Conservation (phyloP, 35 echinoderm and acorn worm species). For the Lytechinus pictus region DNA sequence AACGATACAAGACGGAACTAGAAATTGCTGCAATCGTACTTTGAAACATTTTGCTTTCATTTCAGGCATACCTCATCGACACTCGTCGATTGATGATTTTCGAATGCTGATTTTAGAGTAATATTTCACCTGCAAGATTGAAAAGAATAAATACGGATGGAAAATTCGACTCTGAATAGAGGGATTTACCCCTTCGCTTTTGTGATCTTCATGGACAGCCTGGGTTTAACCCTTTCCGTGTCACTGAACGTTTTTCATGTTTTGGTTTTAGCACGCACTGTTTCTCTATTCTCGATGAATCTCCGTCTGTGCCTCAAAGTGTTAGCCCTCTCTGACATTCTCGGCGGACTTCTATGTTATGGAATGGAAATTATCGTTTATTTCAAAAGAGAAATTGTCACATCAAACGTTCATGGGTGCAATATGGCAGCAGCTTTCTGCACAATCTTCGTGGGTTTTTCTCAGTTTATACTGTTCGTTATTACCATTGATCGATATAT, state of each 20-base stretch:
- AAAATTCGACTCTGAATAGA: not conserved
- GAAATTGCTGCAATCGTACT: too few species aligned
- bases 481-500: not conserved
- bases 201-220: not conserved
- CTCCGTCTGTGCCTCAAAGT: not conserved
- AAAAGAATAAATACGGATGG: not conserved
- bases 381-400: not conserved
- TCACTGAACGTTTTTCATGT: not conserved
- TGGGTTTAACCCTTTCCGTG: not conserved
- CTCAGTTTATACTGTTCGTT: not conserved
- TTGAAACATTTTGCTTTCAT: too few species aligned
- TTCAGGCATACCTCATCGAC: too few species aligned
- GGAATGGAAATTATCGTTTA: not conserved
- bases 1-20: too few species aligned
- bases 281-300: not conserved
- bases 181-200: not conserved
- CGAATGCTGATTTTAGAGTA: too few species aligned
- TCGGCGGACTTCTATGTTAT: not conserved
- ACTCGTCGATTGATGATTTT: too few species aligned
- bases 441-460: not conserved
- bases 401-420: not conserved
- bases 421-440: not conserved
- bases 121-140: too few species aligned
- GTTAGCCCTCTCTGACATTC: not conserved
- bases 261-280: not conserved